Evolutionary conservation across 64 coral and sea anemone genomes (phyloP).

Genomic region (Astreopora myriophthalma): DNA sequence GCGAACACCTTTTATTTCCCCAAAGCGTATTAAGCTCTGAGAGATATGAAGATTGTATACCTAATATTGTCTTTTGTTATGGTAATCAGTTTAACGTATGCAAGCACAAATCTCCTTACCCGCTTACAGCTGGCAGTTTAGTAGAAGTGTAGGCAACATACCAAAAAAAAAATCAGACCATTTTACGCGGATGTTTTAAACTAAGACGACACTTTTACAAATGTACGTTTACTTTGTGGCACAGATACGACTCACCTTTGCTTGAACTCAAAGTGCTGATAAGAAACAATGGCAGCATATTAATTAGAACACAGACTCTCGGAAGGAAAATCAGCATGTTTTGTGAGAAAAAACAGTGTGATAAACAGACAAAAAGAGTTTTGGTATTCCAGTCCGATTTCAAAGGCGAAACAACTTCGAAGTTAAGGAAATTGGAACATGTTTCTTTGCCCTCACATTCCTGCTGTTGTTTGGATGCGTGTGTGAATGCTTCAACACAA

Average conservation of each 20-base stretch:
- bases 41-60: background rate
- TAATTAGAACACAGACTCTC: background rate
- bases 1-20: background rate
- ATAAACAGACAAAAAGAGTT: background rate
- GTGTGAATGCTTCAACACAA: background rate
- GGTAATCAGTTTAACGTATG: background rate
- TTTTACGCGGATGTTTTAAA: background rate
- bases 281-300: background rate
- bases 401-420: no score
- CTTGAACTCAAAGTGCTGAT: conserved; percentile 9
- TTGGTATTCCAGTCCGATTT: background rate
- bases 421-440: background rate
- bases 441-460: no score
- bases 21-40: background rate
- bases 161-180: background rate
- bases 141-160: background rate
- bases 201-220: background rate
- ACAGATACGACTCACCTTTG: background rate
- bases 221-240: no score
- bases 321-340: background rate
- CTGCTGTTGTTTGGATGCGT: background rate
- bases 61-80: background rate
- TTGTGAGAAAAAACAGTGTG: background rate
- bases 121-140: background rate
- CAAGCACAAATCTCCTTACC: background rate